Conservation (phyloP, 2,888 invertebrate species). For the Eulithis testata region DNA sequence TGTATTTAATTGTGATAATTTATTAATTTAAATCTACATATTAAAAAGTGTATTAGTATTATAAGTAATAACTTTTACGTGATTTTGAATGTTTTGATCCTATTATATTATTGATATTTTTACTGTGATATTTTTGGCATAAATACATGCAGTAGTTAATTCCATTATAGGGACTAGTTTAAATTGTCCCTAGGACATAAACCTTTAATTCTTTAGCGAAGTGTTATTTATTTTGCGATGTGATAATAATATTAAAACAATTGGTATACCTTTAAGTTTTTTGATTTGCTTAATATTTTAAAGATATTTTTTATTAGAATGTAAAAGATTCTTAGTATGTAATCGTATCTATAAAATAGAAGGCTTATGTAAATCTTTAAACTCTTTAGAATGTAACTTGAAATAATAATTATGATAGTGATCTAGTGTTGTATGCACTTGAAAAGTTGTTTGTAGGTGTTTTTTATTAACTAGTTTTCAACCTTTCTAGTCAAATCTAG, state of each 20-base stretch:
- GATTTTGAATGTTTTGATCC: background rate
- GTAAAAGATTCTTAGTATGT: too few relatives aligned
- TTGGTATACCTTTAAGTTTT: too few relatives aligned
- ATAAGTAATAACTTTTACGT: background rate
- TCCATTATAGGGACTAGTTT: background rate
- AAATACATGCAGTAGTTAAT: background rate
- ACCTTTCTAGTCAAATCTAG: too few relatives aligned
- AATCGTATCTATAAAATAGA: too few relatives aligned
- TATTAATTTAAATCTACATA: background rate
- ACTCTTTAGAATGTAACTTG: too few relatives aligned
- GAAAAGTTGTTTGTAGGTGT: background rate
- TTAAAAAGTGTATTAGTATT: background rate
- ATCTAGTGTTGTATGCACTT: background rate
- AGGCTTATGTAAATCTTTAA: too few relatives aligned
- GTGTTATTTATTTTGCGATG: constrained; percentile 5
- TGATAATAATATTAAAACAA: constrained; percentile 1
- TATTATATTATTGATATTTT: background rate
- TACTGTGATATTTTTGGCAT: constrained; percentile 3
- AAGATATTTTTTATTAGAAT: too few relatives aligned
- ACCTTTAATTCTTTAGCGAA: constrained; percentile 1
- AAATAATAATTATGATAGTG: too few relatives aligned
- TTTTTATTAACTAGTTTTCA: background rate
- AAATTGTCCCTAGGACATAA: background rate
- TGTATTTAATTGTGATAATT: background rate
- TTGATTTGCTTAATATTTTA: too few relatives aligned